Conservation (phyloP, 2,797 vertebrate species). For the Muraenolepis orangiensis region DNA sequence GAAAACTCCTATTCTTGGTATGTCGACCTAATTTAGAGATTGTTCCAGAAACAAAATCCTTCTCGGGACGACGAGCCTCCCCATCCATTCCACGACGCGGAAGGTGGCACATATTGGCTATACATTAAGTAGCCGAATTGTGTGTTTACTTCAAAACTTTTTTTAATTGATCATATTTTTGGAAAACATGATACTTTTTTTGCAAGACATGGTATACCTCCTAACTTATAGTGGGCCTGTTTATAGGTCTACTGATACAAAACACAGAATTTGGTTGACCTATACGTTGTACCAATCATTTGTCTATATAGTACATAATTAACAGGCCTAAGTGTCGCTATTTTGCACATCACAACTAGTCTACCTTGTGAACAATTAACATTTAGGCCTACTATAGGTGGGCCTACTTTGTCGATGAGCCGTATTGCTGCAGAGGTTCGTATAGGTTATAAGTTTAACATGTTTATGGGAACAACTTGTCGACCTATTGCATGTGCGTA, state of each 20-base stretch:
- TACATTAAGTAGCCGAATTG: no score
- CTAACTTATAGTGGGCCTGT: neutral
- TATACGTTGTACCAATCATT: neutral
- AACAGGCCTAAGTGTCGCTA: neutral
- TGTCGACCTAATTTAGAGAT: neutral
- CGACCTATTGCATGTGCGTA: conserved; percentile 59
- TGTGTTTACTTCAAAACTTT: no score
- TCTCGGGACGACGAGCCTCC: neutral
- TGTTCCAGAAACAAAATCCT: neutral
- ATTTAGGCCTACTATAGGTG: neutral
- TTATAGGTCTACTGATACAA: neutral
- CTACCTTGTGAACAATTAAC: neutral
- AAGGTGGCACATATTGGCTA: no score
- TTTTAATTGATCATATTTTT: neutral
- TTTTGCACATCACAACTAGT: neutral
- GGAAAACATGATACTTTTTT: neutral
- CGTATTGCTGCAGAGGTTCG: neutral
- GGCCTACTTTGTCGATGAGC: neutral
- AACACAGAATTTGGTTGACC: neutral
- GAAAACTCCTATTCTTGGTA: conserved; percentile 18
- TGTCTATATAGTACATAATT: neutral
- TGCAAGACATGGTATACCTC: neutral
- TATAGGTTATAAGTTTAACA: neutral
- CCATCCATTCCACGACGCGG: no score
- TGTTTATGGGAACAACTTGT: conserved; percentile 34